Base-by-base conservation (phyloP, 1,140 invertebrate species). In the Pantala flavescens region DNA sequence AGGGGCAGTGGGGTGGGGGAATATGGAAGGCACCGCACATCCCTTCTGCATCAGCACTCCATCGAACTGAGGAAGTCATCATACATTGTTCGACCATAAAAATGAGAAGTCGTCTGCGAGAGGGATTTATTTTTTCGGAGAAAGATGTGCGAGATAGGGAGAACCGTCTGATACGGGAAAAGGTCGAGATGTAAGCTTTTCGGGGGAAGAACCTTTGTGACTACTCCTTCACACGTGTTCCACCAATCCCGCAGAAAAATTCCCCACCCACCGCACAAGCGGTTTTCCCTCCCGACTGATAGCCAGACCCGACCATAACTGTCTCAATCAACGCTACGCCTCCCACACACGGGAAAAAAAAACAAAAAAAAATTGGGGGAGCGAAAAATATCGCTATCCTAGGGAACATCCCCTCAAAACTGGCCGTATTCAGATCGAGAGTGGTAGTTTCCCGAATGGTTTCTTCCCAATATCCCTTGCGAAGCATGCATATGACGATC, bases 321-420 rank as follows among this genome's bases (percentile, higher is more conserved):
- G 49, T 63, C 49, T 63, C 49, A 63, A 63, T 63, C 49, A 63
- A 63, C 49, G 49, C 49, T 63, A 63, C 12, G 49, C n/a, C 49
- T 19, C n/a, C 5, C 49, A 1, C 49, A 7, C 49, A 3, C 16
- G 16, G 2, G 49, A 63, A 12, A 63, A 63, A 49, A 19, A 63
- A 63, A 63, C 49, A 19, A 63, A 63, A 49, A n/a, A 36, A 36
- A 36, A 36, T 36, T 36, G 28, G 28, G 28, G 28, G 28, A 36
- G 28, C 28, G 28, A 36, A 36, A 36, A 36, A 36, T 36, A 36
- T 36, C 28, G 28, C 28, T 36, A 36, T 36, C 28, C 28, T 36
- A 36, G 28, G 28, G 28, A 36, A 36, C 28, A 36, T 36, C 28
- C 28, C 28, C 28, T 36, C 3, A n/a, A 9, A 36, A 36, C 28